Evolutionary conservation across 2,888 invertebrate genomes (phyloP), one percentile per base, ranked within the genome.

Genomic region (Eilema caniola): DNA sequence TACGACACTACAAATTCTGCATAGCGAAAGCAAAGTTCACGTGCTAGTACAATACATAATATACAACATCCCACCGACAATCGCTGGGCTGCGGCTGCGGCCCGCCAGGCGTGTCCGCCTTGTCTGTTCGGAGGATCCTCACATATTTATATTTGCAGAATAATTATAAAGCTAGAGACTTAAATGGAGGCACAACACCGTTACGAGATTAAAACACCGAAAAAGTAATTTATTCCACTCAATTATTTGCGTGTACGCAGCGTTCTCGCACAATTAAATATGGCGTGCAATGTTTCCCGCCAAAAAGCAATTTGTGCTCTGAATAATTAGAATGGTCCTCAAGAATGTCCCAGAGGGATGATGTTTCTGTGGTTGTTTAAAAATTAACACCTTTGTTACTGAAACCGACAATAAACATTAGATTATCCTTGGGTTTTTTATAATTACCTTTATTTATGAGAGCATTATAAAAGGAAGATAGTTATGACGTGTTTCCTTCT

Each of bases 311-410:
- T 82, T 80, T 77, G 69, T 73, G 65, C 73, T 80, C 68, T 79
- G 80, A 82, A 80, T 82, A 82, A 82, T 82, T 80, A 82, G 77
- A 77, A 82, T 82, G 77, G 76, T 67, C 68, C 66, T 60, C 69
- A 62, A 57, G 72, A 28, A 77, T 80, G 77, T 77, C 78, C 68
- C 67, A 53, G 59, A 59, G 69, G 70, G 23, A 70, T 63, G 68
- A 71, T n/a, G 62, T 76, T 76, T 73, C 77, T 67, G 72, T 5
- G 60, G 74, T 68, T 70, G 72, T 79, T 75, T 66, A 57, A 37
- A 20, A 73, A 75, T 79, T 65, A 75, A 72, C 69, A 33, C 59
- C 23, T 7, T 1, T n/a, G 41, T 47, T 63, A 47, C 72, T 47
- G 25, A 65, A 37, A 69, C 56, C 20, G 25, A 56, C 69, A 67